Base-by-base conservation (phyloP, 1,140 invertebrate species). In the Ladona fulva region DNA sequence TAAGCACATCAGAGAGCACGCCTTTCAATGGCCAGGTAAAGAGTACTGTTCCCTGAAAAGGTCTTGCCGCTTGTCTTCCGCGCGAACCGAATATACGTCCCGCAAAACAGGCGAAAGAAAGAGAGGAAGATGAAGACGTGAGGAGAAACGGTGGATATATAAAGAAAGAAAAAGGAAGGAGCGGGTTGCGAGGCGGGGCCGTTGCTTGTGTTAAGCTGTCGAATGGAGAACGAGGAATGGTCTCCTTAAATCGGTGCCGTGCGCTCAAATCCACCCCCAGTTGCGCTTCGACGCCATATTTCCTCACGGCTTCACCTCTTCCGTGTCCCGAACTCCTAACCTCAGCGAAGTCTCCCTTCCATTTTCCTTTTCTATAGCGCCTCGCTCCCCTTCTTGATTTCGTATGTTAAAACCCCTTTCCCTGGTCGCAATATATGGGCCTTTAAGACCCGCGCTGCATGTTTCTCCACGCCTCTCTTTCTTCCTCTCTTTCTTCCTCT, bases 161-260 rank as follows among this genome's bases (percentile, higher is more conserved):
- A 52, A 19, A 25, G 74, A 16, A 22, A 75, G 29, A 25, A 25
- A 75, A 75, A 24, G 74, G 24, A 19, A 75, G 74, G 74, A 75
- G 74, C n/a, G n/a, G n/a, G n/a, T n/a, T n/a, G 29, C 24, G 24
- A 24, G 29, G 74, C 29, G 14, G 74, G 29, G 16, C 24, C 52
- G 52, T 66, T 3, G 52, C 52, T 66, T 66, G 52, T 66, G 52
- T 66, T 66, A 66, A 66, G 52, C 52, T 66, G 52, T 66, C 52
- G 52, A 66, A 66, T 19, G 52, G 52, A 22, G n/a, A 12, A 22
- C 3, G 52, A 66, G 52, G 52, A 66, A 66, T 66, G 52, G 52
- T 66, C 52, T 16, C 52, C 52, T 66, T 66, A 66, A 66, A 66
- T 66, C 52, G 14, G n/a, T 16, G 52, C 44, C 19, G 44, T 52